Evolutionary conservation across 2,888 invertebrate genomes (phyloP), one percentile per base, ranked within the genome.

Genomic region (Didymodactylos carnosus): DNA sequence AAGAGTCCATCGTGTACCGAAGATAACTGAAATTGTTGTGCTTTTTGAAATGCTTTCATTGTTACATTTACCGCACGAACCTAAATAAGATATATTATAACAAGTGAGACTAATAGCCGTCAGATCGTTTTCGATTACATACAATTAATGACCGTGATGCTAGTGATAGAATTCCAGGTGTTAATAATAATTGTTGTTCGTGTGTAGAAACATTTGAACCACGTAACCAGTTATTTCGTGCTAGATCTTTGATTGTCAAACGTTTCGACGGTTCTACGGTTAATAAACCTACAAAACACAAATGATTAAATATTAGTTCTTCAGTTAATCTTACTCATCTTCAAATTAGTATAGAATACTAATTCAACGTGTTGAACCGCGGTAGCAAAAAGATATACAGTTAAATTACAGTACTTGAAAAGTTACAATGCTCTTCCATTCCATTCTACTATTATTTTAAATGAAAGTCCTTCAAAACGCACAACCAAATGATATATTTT

Each of bases 261-360:
- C 93, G 86, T 75, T 88, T 86, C 62, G 85, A 84, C 0, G 91
- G 90, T 79, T 92, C 90, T 8, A 91, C 89, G 0, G 89, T 89
- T 71, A 94, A 84, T 74, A 94, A 85, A 0, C 90, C 89, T 86
- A 35, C 16, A 23, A 10, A 23, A 49, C 25, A 0, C 2, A 23
- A 49, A 49, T 23, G 8, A 49, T 23, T 10, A 0, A 23, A 49
- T n/a, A n/a, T n/a, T n/a, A n/a, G n/a, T n/a, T n/a, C n/a, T n/a
- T n/a, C n/a, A n/a, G n/a, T n/a, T n/a, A n/a, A n/a, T n/a, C n/a
- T n/a, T n/a, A n/a, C n/a, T n/a, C n/a, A n/a, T n/a, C n/a, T n/a
- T n/a, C n/a, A n/a, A n/a, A n/a, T n/a, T n/a, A n/a, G n/a, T n/a
- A n/a, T n/a, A n/a, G n/a, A n/a, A n/a, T n/a, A n/a, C n/a, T n/a